These are phyloP conservation scores for Platygyra sinensis DNA, from an alignment of 64 coral and sea anemone species.

Conservation along the genomic window DNA sequence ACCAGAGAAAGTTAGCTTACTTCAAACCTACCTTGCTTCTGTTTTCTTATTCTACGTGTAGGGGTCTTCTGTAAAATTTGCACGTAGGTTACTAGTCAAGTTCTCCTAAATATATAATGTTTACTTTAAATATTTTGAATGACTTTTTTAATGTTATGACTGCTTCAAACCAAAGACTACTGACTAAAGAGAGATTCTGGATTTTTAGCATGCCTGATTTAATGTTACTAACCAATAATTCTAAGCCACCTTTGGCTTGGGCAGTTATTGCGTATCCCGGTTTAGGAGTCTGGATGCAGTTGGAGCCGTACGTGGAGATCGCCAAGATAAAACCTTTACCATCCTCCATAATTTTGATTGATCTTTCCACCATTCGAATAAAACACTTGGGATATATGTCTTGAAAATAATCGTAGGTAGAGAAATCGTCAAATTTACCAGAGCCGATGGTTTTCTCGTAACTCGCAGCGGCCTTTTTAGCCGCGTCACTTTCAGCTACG, in stretches of 20 bases:
- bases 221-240: slow-evolving; percentile 61
- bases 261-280: slow-evolving; percentile 80
- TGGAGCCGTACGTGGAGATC: slow-evolving; percentile 70
- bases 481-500: slow-evolving; percentile 49
- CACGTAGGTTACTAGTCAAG: too few relatives aligned
- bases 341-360: slow-evolving; percentile 86
- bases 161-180: too few relatives aligned
- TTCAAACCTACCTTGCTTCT: too few relatives aligned
- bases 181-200: neutral
- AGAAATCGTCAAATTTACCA: slow-evolving; percentile 68
- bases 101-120: too few relatives aligned
- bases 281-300: slow-evolving; percentile 69
- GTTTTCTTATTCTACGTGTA: too few relatives aligned
- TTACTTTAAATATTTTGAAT: too few relatives aligned
- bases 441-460: slow-evolving; percentile 67
- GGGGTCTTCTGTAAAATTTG: too few relatives aligned
- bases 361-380: slow-evolving; percentile 73
- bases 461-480: slow-evolving; percentile 69
- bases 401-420: slow-evolving; percentile 84
- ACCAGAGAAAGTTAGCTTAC: too few relatives aligned
- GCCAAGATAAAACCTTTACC: slow-evolving; percentile 69
- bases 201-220: neutral
- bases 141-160: too few relatives aligned
- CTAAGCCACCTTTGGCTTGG: slow-evolving; percentile 83
- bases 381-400: slow-evolving; percentile 86